A percentile compares a stretch with the other conserved stretches of the same genome.
These are phyloP conservation scores for Sinonovacula constricta DNA, from an alignment of 1,140 invertebrate species.

Conservation along the genomic window DNA sequence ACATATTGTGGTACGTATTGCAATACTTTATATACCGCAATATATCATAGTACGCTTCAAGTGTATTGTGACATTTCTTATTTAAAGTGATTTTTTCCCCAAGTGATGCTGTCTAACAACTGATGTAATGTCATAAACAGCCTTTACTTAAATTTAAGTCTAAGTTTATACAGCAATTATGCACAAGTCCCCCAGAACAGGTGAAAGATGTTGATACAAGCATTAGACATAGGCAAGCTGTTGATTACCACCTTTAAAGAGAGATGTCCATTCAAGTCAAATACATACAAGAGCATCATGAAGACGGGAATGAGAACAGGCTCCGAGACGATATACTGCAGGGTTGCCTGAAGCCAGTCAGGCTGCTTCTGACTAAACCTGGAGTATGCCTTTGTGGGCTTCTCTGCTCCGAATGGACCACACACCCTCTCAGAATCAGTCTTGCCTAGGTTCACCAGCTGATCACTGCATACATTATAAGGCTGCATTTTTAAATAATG, in stretches of 20 bases:
- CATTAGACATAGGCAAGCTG: not conserved
- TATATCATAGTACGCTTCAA: no score
- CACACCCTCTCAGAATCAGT: conserved; percentile 20
- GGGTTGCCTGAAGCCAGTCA: not conserved
- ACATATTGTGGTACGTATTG: no score
- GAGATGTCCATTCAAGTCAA: no score
- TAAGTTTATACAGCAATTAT: no score
- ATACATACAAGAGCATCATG: conserved; percentile 55
- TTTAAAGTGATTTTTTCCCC: no score
- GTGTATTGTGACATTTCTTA: no score
- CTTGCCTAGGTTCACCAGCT: conserved; percentile 51
- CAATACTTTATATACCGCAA: no score
- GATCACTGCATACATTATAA: conserved; percentile 39
- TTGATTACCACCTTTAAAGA: not conserved
- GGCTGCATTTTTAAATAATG: no score
- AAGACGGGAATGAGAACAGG: conserved; percentile 53
- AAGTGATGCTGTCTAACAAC: no score
- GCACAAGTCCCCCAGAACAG: no score
- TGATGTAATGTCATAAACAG: no score
- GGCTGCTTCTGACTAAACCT: conserved; percentile 34
- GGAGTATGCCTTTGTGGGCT: conserved; percentile 55
- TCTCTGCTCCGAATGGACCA: conserved; percentile 56
- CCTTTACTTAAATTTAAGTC: no score
- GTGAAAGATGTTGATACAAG: not conserved
- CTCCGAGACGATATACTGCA: conserved; percentile 55